Base-by-base conservation (phyloP, 2,888 invertebrate genomes). In the Melanargia galathea region DNA sequence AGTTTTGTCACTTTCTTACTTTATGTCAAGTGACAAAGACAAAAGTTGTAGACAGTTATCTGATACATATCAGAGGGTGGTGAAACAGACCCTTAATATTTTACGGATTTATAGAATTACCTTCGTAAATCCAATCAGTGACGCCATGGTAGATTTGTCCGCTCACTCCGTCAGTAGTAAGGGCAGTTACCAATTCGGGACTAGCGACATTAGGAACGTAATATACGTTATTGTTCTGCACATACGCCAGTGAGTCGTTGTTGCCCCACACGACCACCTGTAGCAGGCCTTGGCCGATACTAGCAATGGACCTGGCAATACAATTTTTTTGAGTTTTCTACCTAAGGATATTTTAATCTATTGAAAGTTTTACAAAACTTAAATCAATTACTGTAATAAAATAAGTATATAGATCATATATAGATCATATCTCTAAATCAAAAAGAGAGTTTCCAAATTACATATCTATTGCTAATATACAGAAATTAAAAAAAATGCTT, bases 61-160 rank as follows among this genome's bases (percentile, higher is more conserved):
- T n/a, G n/a, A n/a, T n/a, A n/a, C n/a, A n/a, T n/a, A n/a, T n/a
- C n/a, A n/a, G n/a, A n/a, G n/a, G n/a, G n/a, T n/a, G n/a, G n/a
- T n/a, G n/a, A n/a, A n/a, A n/a, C n/a, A n/a, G n/a, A n/a, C n/a
- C n/a, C n/a, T n/a, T n/a, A n/a, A n/a, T 30, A 30, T 38, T 38
- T n/a, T 4, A 38, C 13, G 38, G 3, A 38, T 1, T 20, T 35
- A 22, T 22, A 4, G 13, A 20, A 20, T 70, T 80, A 96, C 96
- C 96, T 93, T 98, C 98, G 80, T 98, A 98, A 40, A 98, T 95
- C 98, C 98, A 98, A 82, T 98, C 98, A 8, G 97, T 94, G 20
- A 96, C 92, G 3, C 97, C 97, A 79, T 96, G 96, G 81, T 95
- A 97, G 58, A 97, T 87, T 38, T 93, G 86, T 1, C 93, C 94